These are phyloP conservation scores for Germaria angustata DNA, from an alignment of 2,888 invertebrate species.

Conservation along the genomic window DNA sequence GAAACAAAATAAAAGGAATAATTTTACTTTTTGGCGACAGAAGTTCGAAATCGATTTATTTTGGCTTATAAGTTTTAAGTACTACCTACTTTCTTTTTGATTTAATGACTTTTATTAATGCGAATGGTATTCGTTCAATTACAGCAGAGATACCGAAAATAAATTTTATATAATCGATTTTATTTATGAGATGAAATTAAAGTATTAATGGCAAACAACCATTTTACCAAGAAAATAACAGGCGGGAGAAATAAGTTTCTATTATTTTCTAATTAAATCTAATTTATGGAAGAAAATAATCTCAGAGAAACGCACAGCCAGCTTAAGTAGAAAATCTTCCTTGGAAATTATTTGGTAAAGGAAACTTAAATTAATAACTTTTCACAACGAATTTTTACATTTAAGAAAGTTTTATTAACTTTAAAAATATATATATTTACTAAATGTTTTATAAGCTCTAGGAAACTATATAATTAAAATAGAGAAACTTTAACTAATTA, in stretches of 20 bases:
- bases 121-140: conserved; percentile 54
- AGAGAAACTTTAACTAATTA: too few species aligned
- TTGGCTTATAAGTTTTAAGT: conserved; percentile 65
- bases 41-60: conserved; percentile 59
- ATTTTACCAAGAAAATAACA: background rate
- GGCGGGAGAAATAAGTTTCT: background rate
- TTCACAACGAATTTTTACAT: too few species aligned
- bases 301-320: too few species aligned
- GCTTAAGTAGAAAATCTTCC: too few species aligned
- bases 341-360: too few species aligned
- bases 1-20: conserved; percentile 12
- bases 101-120: conserved; percentile 65
- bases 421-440: too few species aligned
- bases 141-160: background rate
- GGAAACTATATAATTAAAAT: too few species aligned
- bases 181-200: conserved; percentile 2
- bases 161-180: background rate
- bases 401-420: too few species aligned
- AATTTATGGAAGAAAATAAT: background rate
- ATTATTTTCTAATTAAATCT: conserved; percentile 4
- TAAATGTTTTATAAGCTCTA: too few species aligned
- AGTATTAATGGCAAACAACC: background rate
- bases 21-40: conserved; percentile 56
- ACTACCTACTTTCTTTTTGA: conserved; percentile 59
- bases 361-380: too few species aligned